These are phyloP conservation scores for Edolisoma coerulescens DNA, from an alignment of 2,113 vertebrate species.

Conservation along the genomic window DNA sequence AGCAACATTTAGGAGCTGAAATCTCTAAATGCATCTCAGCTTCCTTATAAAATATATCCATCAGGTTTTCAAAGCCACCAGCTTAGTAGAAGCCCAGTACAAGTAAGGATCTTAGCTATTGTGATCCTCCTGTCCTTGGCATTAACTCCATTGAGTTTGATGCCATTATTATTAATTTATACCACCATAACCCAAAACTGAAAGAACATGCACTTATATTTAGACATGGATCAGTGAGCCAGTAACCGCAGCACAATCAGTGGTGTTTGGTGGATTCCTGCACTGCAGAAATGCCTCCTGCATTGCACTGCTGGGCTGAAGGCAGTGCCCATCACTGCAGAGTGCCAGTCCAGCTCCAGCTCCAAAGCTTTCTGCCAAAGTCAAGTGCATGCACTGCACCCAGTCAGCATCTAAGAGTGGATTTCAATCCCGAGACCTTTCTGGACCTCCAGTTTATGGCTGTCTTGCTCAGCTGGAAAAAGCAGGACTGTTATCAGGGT, in stretches of 20 bases:
- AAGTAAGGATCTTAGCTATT: neutral
- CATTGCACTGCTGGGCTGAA: neutral
- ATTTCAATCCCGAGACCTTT: neutral
- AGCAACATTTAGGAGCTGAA: neutral
- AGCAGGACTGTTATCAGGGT: neutral
- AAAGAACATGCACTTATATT: neutral
- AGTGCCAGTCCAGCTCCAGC: neutral
- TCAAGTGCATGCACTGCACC: neutral
- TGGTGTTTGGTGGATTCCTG: neutral
- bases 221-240: neutral
- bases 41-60: neutral
- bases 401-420: neutral
- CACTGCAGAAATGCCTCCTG: neutral
- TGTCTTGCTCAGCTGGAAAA: neutral
- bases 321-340: neutral
- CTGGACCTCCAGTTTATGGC: neutral
- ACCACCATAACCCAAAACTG: neutral
- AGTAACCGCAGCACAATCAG: neutral
- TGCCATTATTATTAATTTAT: neutral
- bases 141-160: neutral
- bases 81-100: neutral
- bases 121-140: neutral
- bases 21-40: neutral
- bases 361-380: neutral
- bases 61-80: neutral